A percentile compares a stretch with the other conserved stretches of the same genome.
These are phyloP conservation scores for Manis pentadactyla DNA, from an alignment of 2,797 vertebrate genomes.

Conservation along the genomic window DNA sequence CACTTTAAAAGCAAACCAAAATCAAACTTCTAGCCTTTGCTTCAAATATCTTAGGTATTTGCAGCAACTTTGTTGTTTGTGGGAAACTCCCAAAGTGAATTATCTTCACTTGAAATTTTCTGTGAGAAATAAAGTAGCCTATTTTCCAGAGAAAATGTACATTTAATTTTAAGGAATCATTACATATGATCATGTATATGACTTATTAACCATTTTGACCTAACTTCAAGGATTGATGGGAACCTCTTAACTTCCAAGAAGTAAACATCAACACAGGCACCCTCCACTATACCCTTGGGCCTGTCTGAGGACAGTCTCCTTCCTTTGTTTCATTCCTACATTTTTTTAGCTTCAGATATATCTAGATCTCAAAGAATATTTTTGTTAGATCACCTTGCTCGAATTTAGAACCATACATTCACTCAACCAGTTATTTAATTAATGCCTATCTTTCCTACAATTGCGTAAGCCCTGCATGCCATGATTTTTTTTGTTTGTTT, in stretches of 20 bases:
- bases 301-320: not conserved
- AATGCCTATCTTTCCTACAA: not conserved
- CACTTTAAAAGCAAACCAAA: not conserved
- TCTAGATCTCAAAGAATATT: not conserved
- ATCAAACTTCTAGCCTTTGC: not conserved
- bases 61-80: not conserved
- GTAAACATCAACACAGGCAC: not conserved
- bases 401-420: not conserved
- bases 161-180: not conserved
- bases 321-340: not conserved
- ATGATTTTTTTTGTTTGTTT: not conserved
- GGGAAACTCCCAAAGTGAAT: not conserved
- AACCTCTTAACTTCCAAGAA: not conserved
- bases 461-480: not conserved
- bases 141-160: not conserved
- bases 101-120: not conserved
- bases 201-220: not conserved
- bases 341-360: not conserved
- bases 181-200: not conserved
- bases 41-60: not conserved
- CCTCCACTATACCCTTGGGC: rapidly evolving
- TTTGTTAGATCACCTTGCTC: not conserved
- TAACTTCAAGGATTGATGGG: not conserved
- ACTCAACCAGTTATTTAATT: not conserved
- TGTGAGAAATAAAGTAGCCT: not conserved